Conservation (phyloP, 64 coral and sea anemone genomes). For the Porites australiensis region DNA sequence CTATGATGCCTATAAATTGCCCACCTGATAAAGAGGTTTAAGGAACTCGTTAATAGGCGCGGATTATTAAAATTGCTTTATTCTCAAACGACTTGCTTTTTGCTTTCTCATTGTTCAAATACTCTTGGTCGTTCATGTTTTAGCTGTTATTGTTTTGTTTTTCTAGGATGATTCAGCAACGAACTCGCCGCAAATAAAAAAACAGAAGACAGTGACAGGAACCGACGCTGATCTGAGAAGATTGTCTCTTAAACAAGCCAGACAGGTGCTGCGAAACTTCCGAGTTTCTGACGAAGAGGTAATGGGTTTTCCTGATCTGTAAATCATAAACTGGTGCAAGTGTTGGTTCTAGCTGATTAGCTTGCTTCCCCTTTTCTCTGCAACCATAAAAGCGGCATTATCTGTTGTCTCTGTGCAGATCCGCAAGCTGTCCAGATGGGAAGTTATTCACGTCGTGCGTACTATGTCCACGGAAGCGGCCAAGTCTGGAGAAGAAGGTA, state of each 20-base stretch:
- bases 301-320: not conserved
- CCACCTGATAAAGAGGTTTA: no score
- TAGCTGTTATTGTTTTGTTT: not conserved
- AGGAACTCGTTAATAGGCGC: no score
- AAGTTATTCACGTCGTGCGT: conserved; percentile 95
- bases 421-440: conserved; percentile 94
- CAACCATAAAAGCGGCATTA: not conserved
- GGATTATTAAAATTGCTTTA: no score
- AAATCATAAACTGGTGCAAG: no score
- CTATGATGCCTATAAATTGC: no score
- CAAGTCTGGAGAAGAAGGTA: conserved; percentile 99
- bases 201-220: conserved; percentile 97
- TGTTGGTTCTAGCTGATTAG: not conserved
- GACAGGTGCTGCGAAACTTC: conserved; percentile 97
- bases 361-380: not conserved
- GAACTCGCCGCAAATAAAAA: conserved; percentile 82
- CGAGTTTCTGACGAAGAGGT: conserved; percentile 99
- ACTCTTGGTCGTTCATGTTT: no score
- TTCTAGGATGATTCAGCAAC: conserved; percentile 80
- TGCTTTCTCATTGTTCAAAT: no score
- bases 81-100: no score
- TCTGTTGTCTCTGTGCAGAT: conserved; percentile 65
- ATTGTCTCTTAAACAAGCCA: conserved; percentile 93
- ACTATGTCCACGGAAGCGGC: conserved; percentile 99
- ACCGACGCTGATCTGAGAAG: conserved; percentile 97